Conservation (phyloP, 2,797 vertebrate species). For the Clarias laeviceps region DNA sequence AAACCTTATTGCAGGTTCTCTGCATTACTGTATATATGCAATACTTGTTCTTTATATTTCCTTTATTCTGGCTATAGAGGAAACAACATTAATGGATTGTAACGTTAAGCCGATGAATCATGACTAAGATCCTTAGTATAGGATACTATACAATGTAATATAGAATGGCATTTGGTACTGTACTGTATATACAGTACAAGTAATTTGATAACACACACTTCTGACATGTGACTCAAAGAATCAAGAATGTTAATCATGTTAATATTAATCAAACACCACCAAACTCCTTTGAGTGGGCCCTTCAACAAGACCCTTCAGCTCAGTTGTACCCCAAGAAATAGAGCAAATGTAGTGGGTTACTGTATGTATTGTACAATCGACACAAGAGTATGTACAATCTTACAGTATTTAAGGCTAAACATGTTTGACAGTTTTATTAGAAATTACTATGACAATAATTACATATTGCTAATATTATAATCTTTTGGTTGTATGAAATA, state of each 20-base stretch:
- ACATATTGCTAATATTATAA: no score
- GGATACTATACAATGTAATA: no score
- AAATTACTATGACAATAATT: not conserved
- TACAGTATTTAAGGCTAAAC: not conserved
- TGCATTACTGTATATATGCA: not conserved
- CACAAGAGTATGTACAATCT: not conserved
- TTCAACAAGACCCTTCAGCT: not conserved
- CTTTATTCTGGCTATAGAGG: not conserved
- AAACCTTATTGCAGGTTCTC: not conserved
- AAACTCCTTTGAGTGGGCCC: not conserved
- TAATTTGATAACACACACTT: no score
- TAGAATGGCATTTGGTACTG: no score
- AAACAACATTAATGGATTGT: not conserved
- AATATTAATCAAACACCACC: not conserved
- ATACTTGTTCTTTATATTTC: not conserved
- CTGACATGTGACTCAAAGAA: no score
- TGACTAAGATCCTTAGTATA: not conserved
- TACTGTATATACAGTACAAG: not conserved
- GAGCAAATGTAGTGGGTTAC: not conserved
- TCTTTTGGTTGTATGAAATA: no score
- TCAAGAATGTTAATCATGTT: no score
- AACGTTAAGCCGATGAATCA: not conserved
- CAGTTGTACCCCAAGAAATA: not conserved
- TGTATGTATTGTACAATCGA: not conserved
- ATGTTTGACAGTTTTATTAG: not conserved